Evolutionary conservation across 1,140 invertebrate species (phyloP).

Genomic region (Brachionus asplanchnoidis): DNA sequence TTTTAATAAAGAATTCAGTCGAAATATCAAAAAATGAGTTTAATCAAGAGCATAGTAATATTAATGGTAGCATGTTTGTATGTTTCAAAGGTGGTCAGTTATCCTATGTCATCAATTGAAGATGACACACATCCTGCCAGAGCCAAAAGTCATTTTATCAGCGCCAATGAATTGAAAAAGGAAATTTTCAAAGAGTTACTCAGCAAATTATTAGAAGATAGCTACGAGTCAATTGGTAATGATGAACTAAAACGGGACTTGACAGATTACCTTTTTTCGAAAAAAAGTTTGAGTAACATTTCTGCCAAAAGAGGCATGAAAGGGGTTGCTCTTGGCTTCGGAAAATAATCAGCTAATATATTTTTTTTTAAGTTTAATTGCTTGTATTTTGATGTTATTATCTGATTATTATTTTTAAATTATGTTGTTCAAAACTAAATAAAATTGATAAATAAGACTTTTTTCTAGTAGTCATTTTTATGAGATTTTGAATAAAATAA

Average conservation of each 20-base stretch:
- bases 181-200: background rate
- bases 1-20: background rate
- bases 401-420: background rate
- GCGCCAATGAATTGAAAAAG: background rate
- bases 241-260: background rate
- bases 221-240: background rate
- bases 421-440: background rate
- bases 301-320: constrained; percentile 5
- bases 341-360: background rate
- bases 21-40: background rate
- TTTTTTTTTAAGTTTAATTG: background rate
- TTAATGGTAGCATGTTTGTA: background rate
- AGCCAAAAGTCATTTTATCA: background rate
- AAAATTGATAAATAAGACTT: background rate
- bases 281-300: background rate
- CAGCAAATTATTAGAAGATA: background rate
- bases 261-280: background rate
- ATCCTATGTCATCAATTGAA: background rate
- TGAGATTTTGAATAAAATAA: no score
- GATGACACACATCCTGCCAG: background rate
- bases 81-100: background rate
- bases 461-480: no score
- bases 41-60: background rate
- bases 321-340: constrained; percentile 15
- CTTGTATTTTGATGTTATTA: background rate